Conservation (phyloP, 2,797 vertebrate genomes). For the Thaleichthys pacificus region DNA sequence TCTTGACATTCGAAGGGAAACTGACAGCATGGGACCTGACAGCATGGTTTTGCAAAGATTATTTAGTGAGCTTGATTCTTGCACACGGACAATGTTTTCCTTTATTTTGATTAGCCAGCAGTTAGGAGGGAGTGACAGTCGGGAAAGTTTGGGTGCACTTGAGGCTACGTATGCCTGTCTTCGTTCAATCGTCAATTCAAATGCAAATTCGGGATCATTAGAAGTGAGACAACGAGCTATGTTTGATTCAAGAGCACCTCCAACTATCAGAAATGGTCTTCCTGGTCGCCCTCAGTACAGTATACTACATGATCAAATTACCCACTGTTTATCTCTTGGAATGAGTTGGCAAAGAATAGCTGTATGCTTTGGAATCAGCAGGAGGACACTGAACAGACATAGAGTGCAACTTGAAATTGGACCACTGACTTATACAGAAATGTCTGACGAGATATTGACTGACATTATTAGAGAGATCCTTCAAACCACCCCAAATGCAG, state of each 20-base stretch:
- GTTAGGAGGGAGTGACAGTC: conserved; percentile 10
- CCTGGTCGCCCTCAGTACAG: not conserved
- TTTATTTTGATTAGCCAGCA: no score
- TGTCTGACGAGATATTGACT: not conserved
- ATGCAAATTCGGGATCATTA: conserved; percentile 14
- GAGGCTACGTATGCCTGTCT: not conserved
- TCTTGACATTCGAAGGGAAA: conserved; percentile 6
- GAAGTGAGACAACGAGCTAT: no score
- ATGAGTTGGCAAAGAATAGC: not conserved
- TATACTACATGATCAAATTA: not conserved
- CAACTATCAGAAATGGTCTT: no score
- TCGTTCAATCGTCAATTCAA: conserved; percentile 10
- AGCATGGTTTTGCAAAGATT: conserved; percentile 17
- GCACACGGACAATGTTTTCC: no score
- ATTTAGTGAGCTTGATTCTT: conserved; percentile 17
- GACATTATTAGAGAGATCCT: no score
- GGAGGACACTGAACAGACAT: not conserved
- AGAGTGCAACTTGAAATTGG: not conserved
- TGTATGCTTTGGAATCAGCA: conserved; percentile 1
- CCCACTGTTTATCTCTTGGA: not conserved
- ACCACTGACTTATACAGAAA: not conserved
- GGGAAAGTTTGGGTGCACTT: conserved; percentile 22
- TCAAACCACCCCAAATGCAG: no score
- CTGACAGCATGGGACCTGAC: conserved; percentile 7
- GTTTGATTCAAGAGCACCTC: no score